Percentiles rank a stretch among this genome's conserved stretches.
phyloP scores from a whole-genome alignment of 2,888 invertebrate species.

The Micropterix aruncella region DNA sequence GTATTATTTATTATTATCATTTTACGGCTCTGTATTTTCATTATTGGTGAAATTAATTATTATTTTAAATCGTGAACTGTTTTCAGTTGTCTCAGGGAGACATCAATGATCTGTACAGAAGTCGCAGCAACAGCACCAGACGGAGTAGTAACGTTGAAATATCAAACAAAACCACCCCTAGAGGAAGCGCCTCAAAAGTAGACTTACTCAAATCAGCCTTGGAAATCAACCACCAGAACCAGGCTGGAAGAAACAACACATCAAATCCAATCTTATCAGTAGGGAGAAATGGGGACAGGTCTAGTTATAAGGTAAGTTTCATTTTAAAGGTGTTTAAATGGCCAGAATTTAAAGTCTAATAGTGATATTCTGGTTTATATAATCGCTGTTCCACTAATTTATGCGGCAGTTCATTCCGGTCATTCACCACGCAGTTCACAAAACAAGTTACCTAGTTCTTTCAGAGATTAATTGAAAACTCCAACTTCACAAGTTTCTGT shows the following conservation, averaged over 20 bases:
- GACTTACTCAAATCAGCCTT: constrained; percentile 55
- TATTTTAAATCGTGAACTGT: no score
- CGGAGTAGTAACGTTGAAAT: constrained; percentile 43
- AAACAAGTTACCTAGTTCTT: no score
- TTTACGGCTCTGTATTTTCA: background rate
- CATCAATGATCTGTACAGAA: constrained; percentile 32
- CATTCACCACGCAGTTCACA: no score
- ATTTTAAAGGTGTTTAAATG: no score
- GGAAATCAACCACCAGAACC: constrained; percentile 45
- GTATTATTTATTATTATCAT: background rate
- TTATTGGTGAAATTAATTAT: background rate
- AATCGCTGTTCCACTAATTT: no score
- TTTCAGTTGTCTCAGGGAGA: constrained; percentile 37
- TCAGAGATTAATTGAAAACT: no score
- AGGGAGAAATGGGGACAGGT: background rate
- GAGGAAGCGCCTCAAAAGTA: constrained; percentile 43
- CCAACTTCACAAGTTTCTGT: no score
- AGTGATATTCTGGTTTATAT: no score
- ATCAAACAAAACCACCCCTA: constrained; percentile 22
- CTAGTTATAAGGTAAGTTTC: background rate
- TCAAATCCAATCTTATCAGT: constrained; percentile 41
- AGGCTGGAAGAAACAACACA: constrained; percentile 29
- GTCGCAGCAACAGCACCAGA: constrained; percentile 34
- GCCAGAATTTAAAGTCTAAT: no score
- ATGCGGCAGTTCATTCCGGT: no score